A percentile compares a stretch with the other conserved stretches of the same genome.
phyloP scores from a whole-genome alignment of 1,140 invertebrate genomes.

The Anoplolepis gracilipes region DNA sequence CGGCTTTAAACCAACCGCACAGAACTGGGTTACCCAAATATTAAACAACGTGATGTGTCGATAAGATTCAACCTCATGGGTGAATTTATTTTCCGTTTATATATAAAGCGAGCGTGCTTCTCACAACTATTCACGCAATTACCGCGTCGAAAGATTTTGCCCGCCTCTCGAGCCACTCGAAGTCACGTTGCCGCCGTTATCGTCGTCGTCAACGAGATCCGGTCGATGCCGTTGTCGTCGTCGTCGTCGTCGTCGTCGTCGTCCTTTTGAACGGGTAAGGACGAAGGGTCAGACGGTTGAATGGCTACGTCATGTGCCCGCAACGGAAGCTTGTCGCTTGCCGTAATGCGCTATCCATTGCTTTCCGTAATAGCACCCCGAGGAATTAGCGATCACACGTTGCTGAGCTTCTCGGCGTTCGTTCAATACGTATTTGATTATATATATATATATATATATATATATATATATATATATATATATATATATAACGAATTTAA shows the following conservation, averaged over 20 bases:
- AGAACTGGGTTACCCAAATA: slow-evolving; percentile 56
- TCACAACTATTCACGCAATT: slow-evolving; percentile 25
- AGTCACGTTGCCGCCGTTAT: slow-evolving; percentile 78
- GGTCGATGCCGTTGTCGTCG: slow-evolving; percentile 66
- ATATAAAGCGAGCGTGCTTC: slow-evolving; percentile 22
- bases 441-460: too few species aligned
- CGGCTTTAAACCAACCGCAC: slow-evolving; percentile 31
- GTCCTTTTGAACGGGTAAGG: slow-evolving; percentile 68
- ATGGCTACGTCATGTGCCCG: slow-evolving; percentile 67
- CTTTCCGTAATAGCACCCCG: slow-evolving; percentile 69
- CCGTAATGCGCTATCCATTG: slow-evolving; percentile 72
- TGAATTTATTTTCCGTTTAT: slow-evolving; percentile 46
- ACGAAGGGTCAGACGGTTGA: slow-evolving; percentile 62
- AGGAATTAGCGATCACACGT: slow-evolving; percentile 77
- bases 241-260: slow-evolving; percentile 73
- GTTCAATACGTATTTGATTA: slow-evolving; percentile 66
- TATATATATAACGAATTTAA: too few species aligned
- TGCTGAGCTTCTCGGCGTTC: slow-evolving; percentile 64
- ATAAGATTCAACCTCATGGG: slow-evolving; percentile 29
- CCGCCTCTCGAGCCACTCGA: slow-evolving; percentile 22
- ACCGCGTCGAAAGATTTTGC: slow-evolving; percentile 42
- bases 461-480: too few species aligned
- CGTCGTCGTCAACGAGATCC: slow-evolving; percentile 77
- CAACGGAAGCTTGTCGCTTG: slow-evolving; percentile 62
- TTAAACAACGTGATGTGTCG: slow-evolving; percentile 50